Percentiles rank a stretch among this genome's conserved stretches.
phyloP scores from a whole-genome alignment of 2,888 invertebrate species.

The Hoplodrina ambigua region DNA sequence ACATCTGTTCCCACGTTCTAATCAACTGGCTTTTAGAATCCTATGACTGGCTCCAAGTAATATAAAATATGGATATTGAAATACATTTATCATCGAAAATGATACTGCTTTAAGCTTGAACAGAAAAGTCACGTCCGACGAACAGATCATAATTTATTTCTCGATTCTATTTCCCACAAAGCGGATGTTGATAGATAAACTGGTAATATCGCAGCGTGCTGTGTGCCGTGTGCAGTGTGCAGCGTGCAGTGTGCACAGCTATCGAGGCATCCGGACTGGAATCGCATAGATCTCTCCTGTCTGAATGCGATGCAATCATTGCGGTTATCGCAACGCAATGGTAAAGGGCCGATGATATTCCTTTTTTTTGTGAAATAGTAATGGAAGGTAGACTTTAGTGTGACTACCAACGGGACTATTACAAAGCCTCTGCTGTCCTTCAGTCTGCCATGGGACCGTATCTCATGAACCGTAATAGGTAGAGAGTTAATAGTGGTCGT shows the following conservation, averaged over 20 bases:
- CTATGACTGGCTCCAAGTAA: no score
- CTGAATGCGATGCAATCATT: background rate
- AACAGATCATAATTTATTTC: background rate
- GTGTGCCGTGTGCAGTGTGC: background rate
- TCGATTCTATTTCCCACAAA: slow-evolving; percentile 24
- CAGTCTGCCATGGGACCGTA: no score
- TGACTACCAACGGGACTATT: no score
- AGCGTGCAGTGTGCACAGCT: slow-evolving; percentile 2
- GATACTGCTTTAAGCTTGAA: background rate
- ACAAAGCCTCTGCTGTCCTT: no score
- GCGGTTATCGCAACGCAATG: background rate
- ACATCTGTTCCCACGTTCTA: no score
- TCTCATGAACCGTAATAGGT: no score
- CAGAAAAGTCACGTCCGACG: no score
- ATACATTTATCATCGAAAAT: background rate
- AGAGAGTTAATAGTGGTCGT: no score
- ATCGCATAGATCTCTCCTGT: background rate
- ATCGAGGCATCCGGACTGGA: slow-evolving; percentile 10
- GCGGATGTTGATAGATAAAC: slow-evolving; percentile 23
- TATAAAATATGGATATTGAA: background rate
- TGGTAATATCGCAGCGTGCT: background rate
- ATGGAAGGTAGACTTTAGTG: background rate
- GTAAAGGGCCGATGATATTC: background rate
- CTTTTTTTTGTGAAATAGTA: background rate
- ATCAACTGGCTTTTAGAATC: no score